A percentile compares a stretch with the other conserved stretches of the same genome.
phyloP scores from a whole-genome alignment of 2,797 vertebrate genomes.

The Acridotheres tristis region DNA sequence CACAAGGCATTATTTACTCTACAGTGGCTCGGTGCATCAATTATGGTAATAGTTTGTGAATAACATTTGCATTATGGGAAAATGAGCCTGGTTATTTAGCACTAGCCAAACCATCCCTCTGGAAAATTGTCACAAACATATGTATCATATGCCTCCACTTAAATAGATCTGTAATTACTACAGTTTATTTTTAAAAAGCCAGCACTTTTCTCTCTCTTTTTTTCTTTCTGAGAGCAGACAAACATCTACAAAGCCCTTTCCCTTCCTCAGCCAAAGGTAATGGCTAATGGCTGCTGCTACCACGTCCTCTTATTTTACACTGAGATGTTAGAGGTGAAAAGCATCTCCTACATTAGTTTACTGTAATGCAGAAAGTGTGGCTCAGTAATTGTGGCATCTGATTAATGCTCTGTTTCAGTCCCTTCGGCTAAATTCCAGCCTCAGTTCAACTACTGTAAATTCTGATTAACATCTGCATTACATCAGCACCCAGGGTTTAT shows the following conservation, averaged over 20 bases:
- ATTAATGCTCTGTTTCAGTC: not conserved
- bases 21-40: slow-evolving; percentile 78
- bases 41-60: slow-evolving; percentile 80
- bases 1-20: slow-evolving; percentile 80
- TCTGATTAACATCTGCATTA: slow-evolving; percentile 19
- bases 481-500: not conserved
- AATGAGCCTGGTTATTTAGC: slow-evolving; percentile 74
- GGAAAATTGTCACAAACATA: slow-evolving; percentile 77
- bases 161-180: slow-evolving; percentile 65
- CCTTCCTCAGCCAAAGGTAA: not conserved
- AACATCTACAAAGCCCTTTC: not conserved
- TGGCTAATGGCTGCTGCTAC: not conserved
- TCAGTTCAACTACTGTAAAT: slow-evolving; percentile 13
- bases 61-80: slow-evolving; percentile 79
- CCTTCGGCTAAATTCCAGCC: not conserved
- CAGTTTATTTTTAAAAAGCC: slow-evolving; percentile 25
- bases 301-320: not conserved
- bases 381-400: not conserved
- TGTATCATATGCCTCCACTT: slow-evolving; percentile 69
- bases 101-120: slow-evolving; percentile 66
- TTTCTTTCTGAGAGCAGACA: not conserved
- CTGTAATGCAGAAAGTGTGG: not conserved
- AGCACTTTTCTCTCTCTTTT: not conserved
- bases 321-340: not conserved
- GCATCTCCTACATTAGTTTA: not conserved